These are phyloP conservation scores for honey bee (Apis mellifera) DNA, from an alignment of 1,140 invertebrate species.

Conservation along the genomic window Amel_HAv3.1 CM009936.2:4635501-4636000, in stretches of 20 bases:
- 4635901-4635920: no score
- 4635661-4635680: slow-evolving; percentile 26
- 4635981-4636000: background rate
- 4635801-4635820: background rate
- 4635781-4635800: background rate
- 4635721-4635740: background rate
- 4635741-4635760: background rate
- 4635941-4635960: no score
- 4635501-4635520: slow-evolving; percentile 16
- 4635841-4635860: background rate
- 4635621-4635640: background rate
- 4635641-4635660: slow-evolving; percentile 45
- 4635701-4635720: slow-evolving; percentile 25
- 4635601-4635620: background rate
- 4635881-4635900: no score
- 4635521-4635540: slow-evolving; percentile 36
- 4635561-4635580: slow-evolving; percentile 51
- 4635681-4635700: slow-evolving; percentile 20
- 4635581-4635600: slow-evolving; percentile 41
- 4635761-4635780: background rate
- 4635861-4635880: no score
- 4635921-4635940: no score
- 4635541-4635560: slow-evolving; percentile 41
- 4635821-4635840: background rate
- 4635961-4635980: no score